Evolutionary conservation across 2,888 invertebrate genomes (phyloP).

Genomic region (Amphiduros pacificus): DNA sequence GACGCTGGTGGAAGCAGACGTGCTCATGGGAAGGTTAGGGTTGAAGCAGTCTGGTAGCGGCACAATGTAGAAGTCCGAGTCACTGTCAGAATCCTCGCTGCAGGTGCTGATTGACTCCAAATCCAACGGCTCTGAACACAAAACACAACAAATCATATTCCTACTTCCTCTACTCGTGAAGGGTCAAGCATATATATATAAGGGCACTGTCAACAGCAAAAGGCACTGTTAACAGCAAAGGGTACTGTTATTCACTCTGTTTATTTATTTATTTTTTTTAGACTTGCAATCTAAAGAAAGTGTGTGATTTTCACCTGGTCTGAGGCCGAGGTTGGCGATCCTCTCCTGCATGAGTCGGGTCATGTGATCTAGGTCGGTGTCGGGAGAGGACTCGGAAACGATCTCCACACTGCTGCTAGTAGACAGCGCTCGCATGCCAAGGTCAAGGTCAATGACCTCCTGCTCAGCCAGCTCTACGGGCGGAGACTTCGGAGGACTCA

Average conservation of each 20-base stretch:
- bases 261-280: too few species aligned
- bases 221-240: too few species aligned
- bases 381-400: slow-evolving; percentile 12
- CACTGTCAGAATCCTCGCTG: slow-evolving; percentile 40
- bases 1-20: slow-evolving; percentile 21
- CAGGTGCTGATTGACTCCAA: slow-evolving; percentile 16
- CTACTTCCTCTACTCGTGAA: too few species aligned
- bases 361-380: slow-evolving; percentile 26
- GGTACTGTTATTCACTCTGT: too few species aligned
- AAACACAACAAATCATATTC: too few species aligned
- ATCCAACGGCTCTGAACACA: too few species aligned
- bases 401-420: slow-evolving; percentile 37
- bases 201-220: too few species aligned
- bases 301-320: slow-evolving; percentile 34
- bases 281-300: too few species aligned
- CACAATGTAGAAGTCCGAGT: slow-evolving; percentile 57
- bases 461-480: slow-evolving; percentile 34
- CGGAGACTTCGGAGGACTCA: slow-evolving; percentile 54
- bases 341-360: slow-evolving; percentile 40
- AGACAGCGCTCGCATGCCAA: slow-evolving; percentile 39
- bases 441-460: too few species aligned
- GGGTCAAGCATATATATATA: too few species aligned
- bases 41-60: slow-evolving; percentile 58
- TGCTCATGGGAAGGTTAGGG: slow-evolving; percentile 24
- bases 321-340: slow-evolving; percentile 42